These are phyloP conservation scores for Triops cancriformis DNA, from an alignment of 1,140 invertebrate genomes.

Conservation along the genomic window DNA sequence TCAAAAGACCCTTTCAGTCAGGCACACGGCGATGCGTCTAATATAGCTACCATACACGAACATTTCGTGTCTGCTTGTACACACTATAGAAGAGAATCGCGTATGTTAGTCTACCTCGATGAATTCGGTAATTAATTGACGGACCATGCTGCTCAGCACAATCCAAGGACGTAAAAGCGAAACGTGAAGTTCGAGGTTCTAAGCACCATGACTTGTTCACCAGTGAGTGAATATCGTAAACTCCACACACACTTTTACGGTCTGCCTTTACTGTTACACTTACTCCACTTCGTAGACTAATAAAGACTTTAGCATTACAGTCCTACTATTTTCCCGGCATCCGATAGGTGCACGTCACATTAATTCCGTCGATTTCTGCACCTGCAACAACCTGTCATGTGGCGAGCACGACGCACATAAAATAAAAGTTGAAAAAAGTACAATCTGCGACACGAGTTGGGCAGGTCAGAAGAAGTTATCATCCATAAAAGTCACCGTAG, in stretches of 20 bases:
- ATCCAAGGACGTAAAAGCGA: neutral
- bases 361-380: too few species aligned
- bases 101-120: neutral
- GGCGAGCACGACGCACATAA: too few species aligned
- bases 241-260: neutral
- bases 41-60: too few species aligned
- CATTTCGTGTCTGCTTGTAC: too few species aligned
- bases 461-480: neutral
- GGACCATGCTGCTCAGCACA: neutral
- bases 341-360: neutral
- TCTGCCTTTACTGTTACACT: neutral
- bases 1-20: too few species aligned
- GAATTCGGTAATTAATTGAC: neutral
- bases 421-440: too few species aligned
- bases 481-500: neutral
- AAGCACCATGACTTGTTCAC: neutral
- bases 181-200: neutral
- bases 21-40: too few species aligned
- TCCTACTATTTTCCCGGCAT: neutral
- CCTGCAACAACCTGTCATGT: too few species aligned
- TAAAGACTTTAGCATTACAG: neutral
- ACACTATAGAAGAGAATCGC: too few species aligned
- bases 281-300: neutral
- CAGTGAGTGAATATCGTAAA: neutral
- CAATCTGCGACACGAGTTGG: too few species aligned